Evolutionary conservation across 2,113 vertebrate species (phyloP), one percentile per base, ranked within the genome.

Genomic region (Phalacrocorax aristotelis): DNA sequence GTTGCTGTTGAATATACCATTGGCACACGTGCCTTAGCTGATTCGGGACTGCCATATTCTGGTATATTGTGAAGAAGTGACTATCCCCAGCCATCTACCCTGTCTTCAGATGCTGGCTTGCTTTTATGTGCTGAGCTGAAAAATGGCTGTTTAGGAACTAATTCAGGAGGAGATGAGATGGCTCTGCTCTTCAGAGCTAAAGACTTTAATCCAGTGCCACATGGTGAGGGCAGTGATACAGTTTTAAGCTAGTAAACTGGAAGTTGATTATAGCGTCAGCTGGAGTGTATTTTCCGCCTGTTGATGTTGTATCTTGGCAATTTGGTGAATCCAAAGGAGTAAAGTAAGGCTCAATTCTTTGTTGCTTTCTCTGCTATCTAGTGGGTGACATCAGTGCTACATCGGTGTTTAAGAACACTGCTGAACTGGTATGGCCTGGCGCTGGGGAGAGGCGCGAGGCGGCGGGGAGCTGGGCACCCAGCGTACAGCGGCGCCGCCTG

Each of bases 401-500:
- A 23, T 12, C 38, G 51, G 32, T 21, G 44, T n/a, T 34, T 8
- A 13, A 23, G 46, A 49, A 8, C 21, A 3, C 62, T 25, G 55
- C 36, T 49, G 55, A 34, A 13, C 42, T 38, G 68, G 42, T 27
- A 2, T 7, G 2, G 42, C 4, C 48, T 70, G 44, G 74, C 36
- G 51, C 34, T 7, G 5, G 51, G 69, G 57, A 57, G 95, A 51
- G 89, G 32, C 20, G 26, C 12, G 6, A 29, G 60, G 65, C 36
- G 6, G 12, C 2, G 34, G 38, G 10, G 65, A 40, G 9, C 1
- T 12, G 34, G 51, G 15, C 17, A 7, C 10, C 5, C 5, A 1
- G 27, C 14, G 5, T 5, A 2, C 0, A 7, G 48, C 34, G 11
- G 49, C 52, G 1, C 52, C 17, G 2, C 10, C 68, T 34, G 52